phyloP scores from a whole-genome alignment of 1,140 invertebrate genomes.

The Gryon sp. region DNA sequence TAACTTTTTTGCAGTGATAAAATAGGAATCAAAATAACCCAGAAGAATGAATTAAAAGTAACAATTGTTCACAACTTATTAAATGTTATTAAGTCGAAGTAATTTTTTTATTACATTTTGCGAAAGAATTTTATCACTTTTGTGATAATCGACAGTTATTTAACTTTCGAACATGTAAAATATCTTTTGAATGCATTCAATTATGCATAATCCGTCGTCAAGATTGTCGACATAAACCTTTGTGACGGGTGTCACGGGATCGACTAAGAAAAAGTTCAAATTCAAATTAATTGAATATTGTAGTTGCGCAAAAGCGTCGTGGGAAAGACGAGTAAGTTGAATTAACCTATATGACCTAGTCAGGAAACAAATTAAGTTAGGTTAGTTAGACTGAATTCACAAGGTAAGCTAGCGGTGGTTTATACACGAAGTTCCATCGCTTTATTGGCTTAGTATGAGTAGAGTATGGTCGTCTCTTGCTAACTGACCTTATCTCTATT shows the following conservation, averaged over 20 bases:
- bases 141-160: too few species aligned
- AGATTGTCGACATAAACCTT: slow-evolving; percentile 5
- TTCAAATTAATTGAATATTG: slow-evolving; percentile 47
- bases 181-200: too few species aligned
- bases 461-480: slow-evolving; percentile 23
- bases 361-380: slow-evolving; percentile 70
- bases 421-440: slow-evolving; percentile 39
- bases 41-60: too few species aligned
- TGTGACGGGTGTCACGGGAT: not conserved
- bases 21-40: too few species aligned
- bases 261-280: slow-evolving; percentile 25
- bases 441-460: slow-evolving; percentile 39
- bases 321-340: slow-evolving; percentile 69
- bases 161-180: too few species aligned
- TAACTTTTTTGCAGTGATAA: too few species aligned
- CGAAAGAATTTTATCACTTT: too few species aligned
- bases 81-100: too few species aligned
- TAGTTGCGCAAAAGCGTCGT: slow-evolving; percentile 27
- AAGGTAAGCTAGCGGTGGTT: slow-evolving; percentile 36
- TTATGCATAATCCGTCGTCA: not conserved
- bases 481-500: slow-evolving; percentile 48
- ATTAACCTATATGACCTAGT: slow-evolving; percentile 73
- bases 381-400: slow-evolving; percentile 72
- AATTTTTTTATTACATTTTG: too few species aligned
- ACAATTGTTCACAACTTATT: too few species aligned